Conservation (phyloP, 2,113 vertebrate species). For the Mormoops blainvillei region DNA sequence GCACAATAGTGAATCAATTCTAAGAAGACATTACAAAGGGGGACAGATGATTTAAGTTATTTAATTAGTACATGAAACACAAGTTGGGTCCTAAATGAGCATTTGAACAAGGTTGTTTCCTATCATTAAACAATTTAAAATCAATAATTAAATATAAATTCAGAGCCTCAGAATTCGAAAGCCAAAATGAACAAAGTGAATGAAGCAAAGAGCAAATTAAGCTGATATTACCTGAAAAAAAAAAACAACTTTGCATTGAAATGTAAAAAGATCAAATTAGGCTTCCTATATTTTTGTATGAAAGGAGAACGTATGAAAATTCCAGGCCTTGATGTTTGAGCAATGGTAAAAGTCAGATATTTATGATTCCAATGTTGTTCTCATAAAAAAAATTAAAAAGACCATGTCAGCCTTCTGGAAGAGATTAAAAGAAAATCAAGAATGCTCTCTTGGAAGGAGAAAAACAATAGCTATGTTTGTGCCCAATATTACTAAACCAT, state of each 20-base stretch:
- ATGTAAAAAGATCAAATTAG: slow-evolving; percentile 26
- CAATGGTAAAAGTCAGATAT: slow-evolving; percentile 61
- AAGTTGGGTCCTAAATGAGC: slow-evolving; percentile 33
- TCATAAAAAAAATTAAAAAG: slow-evolving; percentile 55
- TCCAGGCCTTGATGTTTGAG: slow-evolving; percentile 51
- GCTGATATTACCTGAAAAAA: not conserved
- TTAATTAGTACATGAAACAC: slow-evolving; percentile 43
- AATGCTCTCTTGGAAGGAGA: slow-evolving; percentile 73
- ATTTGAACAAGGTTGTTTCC: slow-evolving; percentile 33
- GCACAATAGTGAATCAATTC: slow-evolving; percentile 36
- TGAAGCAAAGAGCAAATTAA: slow-evolving; percentile 34
- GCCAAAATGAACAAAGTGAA: slow-evolving; percentile 19
- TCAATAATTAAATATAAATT: slow-evolving; percentile 36
- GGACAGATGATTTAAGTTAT: slow-evolving; percentile 65
- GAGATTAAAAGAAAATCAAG: slow-evolving; percentile 78
- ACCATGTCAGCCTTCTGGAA: slow-evolving; percentile 75
- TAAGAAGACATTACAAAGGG: slow-evolving; percentile 45
- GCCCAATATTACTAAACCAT: slow-evolving; percentile 74
- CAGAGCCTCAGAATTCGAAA: slow-evolving; percentile 37
- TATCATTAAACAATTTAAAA: slow-evolving; percentile 51
- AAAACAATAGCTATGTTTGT: slow-evolving; percentile 79
- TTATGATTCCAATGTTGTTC: slow-evolving; percentile 70
- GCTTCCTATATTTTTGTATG: not conserved
- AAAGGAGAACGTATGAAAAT: slow-evolving; percentile 37
- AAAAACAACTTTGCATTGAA: too few relatives aligned